Evolutionary conservation across 2,113 vertebrate genomes (phyloP).

Genomic region (Ictalurus punctatus): DNA sequence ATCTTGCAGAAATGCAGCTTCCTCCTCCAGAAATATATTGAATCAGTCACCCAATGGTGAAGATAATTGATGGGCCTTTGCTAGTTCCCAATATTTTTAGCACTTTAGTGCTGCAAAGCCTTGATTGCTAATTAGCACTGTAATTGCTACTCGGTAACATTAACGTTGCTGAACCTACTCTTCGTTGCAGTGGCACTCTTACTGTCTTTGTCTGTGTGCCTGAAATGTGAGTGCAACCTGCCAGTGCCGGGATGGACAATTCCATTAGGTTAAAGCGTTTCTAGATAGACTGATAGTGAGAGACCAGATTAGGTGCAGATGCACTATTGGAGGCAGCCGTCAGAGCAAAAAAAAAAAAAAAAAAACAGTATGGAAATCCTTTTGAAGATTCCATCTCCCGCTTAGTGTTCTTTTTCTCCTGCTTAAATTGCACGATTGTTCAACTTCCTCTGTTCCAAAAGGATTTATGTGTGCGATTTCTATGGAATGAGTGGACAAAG

Average conservation of each 20-base stretch:
- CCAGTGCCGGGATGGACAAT: slow-evolving; percentile 10
- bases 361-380: not conserved
- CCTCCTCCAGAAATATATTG: slow-evolving; percentile 56
- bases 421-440: slow-evolving; percentile 29
- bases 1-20: slow-evolving; percentile 53
- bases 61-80: slow-evolving; percentile 64
- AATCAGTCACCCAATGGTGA: slow-evolving; percentile 58
- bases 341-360: not conserved
- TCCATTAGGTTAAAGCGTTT: slow-evolving; percentile 17
- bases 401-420: not conserved
- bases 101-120: slow-evolving; percentile 56
- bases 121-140: slow-evolving; percentile 66
- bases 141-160: slow-evolving; percentile 54
- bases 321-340: not conserved
- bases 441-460: slow-evolving; percentile 27
- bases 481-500: slow-evolving; percentile 25
- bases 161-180: not conserved
- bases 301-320: slow-evolving; percentile 45
- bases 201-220: slow-evolving; percentile 26
- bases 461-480: not conserved
- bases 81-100: slow-evolving; percentile 65
- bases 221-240: slow-evolving; percentile 12
- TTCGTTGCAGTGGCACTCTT: not conserved
- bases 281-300: not conserved
- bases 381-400: slow-evolving; percentile 1